These are phyloP conservation scores for Pogona vitticeps DNA, from an alignment of 2,113 vertebrate species.

Conservation along the genomic window DNA sequence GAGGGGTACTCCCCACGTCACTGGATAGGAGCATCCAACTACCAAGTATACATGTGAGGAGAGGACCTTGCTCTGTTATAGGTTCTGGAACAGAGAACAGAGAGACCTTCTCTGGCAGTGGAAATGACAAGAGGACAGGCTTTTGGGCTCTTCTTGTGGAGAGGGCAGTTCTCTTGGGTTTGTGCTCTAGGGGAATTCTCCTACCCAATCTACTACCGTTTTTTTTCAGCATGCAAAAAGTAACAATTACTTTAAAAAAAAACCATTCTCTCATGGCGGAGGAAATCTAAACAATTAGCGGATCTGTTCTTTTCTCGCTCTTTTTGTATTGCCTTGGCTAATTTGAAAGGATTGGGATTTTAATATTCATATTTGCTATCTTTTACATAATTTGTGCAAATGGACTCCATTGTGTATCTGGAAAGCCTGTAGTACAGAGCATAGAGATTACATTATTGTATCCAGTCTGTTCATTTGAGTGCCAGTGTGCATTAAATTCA, in stretches of 20 bases:
- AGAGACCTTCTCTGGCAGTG: neutral
- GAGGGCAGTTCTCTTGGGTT: neutral
- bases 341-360: conserved; percentile 15
- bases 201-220: neutral
- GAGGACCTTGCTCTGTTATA: neutral
- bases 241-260: conserved; percentile 34
- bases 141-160: neutral
- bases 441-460: conserved; percentile 5
- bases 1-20: no score
- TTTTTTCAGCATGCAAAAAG: neutral
- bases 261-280: neutral
- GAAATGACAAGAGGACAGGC: neutral
- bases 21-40: no score
- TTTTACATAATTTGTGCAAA: conserved; percentile 28
- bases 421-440: neutral
- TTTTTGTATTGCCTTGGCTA: neutral
- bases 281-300: conserved; percentile 5
- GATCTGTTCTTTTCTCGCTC: neutral
- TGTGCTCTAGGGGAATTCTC: neutral
- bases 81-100: neutral
- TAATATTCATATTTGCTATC: conserved; percentile 1
- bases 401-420: conserved; percentile 13
- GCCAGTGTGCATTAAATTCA: neutral
- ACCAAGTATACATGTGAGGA: neutral
- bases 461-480: neutral